phyloP scores from a whole-genome alignment of 1,140 invertebrate genomes.

The Pseudomyrmex gracilis region DNA sequence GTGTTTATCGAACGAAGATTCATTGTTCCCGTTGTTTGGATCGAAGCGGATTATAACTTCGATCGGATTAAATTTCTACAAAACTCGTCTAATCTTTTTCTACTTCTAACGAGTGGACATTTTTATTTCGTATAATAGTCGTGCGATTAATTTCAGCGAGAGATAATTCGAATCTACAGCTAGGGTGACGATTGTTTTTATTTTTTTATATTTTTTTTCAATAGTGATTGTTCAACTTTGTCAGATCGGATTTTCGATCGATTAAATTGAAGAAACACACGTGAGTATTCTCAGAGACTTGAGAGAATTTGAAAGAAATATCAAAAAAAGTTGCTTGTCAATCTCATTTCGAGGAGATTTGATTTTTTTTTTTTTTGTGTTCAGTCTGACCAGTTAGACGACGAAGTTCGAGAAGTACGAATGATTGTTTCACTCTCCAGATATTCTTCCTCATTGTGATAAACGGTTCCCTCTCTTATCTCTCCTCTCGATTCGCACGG shows the following conservation, averaged over 20 bases:
- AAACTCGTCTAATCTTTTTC: slow-evolving; percentile 29
- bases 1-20: slow-evolving; percentile 52
- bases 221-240: too few species aligned
- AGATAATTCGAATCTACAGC: neutral
- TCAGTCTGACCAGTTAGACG: neutral
- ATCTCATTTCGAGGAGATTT: neutral
- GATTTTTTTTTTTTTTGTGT: too few species aligned
- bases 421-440: slow-evolving; percentile 4
- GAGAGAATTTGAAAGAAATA: neutral
- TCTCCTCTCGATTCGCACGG: neutral
- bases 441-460: slow-evolving; percentile 1
- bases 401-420: slow-evolving; percentile 7
- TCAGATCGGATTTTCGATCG: neutral
- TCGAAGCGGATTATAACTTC: slow-evolving; percentile 58
- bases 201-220: too few species aligned
- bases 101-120: slow-evolving; percentile 33
- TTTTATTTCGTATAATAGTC: slow-evolving; percentile 10
- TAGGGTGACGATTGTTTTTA: neutral
- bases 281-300: slow-evolving; percentile 5
- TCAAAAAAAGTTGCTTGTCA: neutral
- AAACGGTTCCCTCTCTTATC: slow-evolving; percentile 15
- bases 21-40: slow-evolving; percentile 63
- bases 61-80: slow-evolving; percentile 37
- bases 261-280: neutral
- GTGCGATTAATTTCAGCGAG: neutral